Evolutionary conservation across 2,888 invertebrate species (phyloP).

Genomic region (Heliconius cydno): DNA sequence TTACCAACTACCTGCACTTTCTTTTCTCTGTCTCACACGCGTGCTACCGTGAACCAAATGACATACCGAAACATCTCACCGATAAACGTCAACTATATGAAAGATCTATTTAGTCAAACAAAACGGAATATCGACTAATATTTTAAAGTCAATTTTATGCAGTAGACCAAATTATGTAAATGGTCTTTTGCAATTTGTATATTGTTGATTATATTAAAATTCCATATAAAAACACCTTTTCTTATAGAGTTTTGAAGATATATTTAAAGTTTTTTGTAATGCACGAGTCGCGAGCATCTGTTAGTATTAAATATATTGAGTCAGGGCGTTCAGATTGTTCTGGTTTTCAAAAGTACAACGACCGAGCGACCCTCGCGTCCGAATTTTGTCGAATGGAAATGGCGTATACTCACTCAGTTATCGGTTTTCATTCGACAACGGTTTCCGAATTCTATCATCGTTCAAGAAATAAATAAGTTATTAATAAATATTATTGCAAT

Average conservation of each 20-base stretch:
- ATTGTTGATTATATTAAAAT: not conserved
- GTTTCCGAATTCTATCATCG: constrained; percentile 36
- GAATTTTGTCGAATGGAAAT: constrained; percentile 50
- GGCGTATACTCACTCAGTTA: constrained; percentile 39
- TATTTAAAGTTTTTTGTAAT: not conserved
- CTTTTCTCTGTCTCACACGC: constrained; percentile 78
- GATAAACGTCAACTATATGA: constrained; percentile 31
- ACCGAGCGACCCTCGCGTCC: constrained; percentile 50
- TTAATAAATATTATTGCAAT: not conserved
- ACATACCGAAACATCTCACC: constrained; percentile 47
- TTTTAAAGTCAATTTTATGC: not conserved
- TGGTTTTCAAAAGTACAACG: constrained; percentile 49
- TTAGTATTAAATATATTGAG: constrained; percentile 37
- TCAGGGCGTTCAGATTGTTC: constrained; percentile 41
- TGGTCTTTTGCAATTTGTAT: not conserved
- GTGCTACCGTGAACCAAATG: constrained; percentile 59
- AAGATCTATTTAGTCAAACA: constrained; percentile 29
- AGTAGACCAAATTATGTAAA: not conserved
- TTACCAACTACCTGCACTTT: constrained; percentile 78
- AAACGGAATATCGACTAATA: not conserved
- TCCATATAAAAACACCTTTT: not conserved
- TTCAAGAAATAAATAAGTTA: constrained; percentile 23
- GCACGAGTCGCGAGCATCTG: constrained; percentile 19
- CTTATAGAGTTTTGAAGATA: not conserved
- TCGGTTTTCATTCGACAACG: constrained; percentile 44